Evolutionary conservation across 2,113 vertebrate genomes (phyloP), one percentile per base, ranked within the genome.

Genomic region (Aplodontia rufa): DNA sequence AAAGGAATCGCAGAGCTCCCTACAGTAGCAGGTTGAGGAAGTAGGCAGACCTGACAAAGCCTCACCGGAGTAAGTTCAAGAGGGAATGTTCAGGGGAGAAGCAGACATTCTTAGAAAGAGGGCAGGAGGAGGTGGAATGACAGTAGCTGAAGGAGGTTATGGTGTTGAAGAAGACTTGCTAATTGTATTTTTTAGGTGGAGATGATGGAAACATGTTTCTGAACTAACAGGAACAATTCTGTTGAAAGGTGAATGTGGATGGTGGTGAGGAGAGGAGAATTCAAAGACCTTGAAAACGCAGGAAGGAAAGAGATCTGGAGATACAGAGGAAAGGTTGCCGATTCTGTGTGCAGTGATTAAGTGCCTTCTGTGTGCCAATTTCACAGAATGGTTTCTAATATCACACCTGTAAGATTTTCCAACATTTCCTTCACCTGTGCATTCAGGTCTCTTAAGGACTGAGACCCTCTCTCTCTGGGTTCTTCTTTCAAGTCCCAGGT

Each of bases 81-180:
- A 74, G 26, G 71, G 4, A 8, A 81, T 17, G 26, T 45, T 53
- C 64, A n/a, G 10, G 62, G 16, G 58, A 83, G 42, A 87, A 47
- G 51, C 49, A 90, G 42, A 76, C n/a, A 75, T 16, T 13, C 17
- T 8, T 24, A 47, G 3, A 42, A 11, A 71, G 8, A 16, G 6
- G 5, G 22, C n/a, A 35, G 0, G 16, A 22, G 3, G 9, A 30
- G 1, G 3, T 5, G 10, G 6, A 7, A 13, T 35, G 11, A 42
- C 8, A 30, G 17, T 5, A 32, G 9, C 22, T 92, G 19, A 37
- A 55, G 11, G 19, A 72, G 1, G 8, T 26, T 20, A 26, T 60
- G 20, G n/a, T 26, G 32, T 16, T 40, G 68, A 71, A 55, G 55
- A 17, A 22, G 0, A 8, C 5, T 30, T 24, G 7, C 14, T 64